phyloP scores from a whole-genome alignment of 2,113 vertebrate species.

The Sinosuthora webbiana region DNA sequence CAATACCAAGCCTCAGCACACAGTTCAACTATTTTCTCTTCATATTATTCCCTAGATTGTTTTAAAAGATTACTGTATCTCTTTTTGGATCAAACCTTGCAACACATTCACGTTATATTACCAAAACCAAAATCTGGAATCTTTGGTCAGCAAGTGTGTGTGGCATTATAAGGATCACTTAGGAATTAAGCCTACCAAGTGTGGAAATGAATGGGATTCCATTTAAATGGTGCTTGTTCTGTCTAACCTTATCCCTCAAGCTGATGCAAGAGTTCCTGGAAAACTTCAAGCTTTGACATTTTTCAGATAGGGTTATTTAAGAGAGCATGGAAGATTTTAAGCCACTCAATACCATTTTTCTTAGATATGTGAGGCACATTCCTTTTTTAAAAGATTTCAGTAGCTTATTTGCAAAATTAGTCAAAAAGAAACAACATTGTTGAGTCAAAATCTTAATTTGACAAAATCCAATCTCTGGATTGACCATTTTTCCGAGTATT shows the following conservation, averaged over 20 bases:
- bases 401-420: background rate
- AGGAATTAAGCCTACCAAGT: background rate
- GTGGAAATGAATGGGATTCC: conserved; percentile 6
- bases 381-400: background rate
- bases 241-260: conserved; percentile 24
- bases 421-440: background rate
- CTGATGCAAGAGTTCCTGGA: conserved; percentile 48
- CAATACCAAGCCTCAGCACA: background rate
- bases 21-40: background rate
- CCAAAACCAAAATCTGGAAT: background rate
- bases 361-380: background rate
- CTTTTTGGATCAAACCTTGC: background rate
- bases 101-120: background rate
- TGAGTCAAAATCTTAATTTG: background rate
- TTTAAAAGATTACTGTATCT: background rate
- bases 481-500: background rate
- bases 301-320: conserved; percentile 33
- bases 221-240: conserved; percentile 12
- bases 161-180: background rate
- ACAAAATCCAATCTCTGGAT: background rate
- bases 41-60: background rate
- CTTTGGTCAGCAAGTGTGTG: background rate
- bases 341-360: background rate
- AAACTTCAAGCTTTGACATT: conserved; percentile 48
- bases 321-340: conserved; percentile 28